These are phyloP conservation scores for Glossosoma conforme DNA, from an alignment of 1,140 invertebrate species.

Conservation along the genomic window DNA sequence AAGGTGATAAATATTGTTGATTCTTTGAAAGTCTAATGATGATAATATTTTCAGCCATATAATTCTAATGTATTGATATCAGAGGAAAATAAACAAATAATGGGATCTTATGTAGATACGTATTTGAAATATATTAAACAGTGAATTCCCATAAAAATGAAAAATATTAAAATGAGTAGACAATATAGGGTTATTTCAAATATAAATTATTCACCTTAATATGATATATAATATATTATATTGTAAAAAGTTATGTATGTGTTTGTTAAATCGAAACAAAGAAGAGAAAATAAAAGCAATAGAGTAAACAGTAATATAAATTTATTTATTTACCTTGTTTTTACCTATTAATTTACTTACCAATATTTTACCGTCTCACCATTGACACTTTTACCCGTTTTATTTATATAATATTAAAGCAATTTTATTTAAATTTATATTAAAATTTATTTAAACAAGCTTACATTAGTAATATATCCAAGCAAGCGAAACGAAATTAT, in stretches of 20 bases:
- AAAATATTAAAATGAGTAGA: constrained; percentile 25
- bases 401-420: too few relatives aligned
- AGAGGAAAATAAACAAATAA: constrained; percentile 1
- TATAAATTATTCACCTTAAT: constrained; percentile 18
- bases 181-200: constrained; percentile 29
- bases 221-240: constrained; percentile 22
- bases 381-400: too few relatives aligned
- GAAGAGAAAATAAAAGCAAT: constrained; percentile 29
- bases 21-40: constrained; percentile 9
- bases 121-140: constrained; percentile 1
- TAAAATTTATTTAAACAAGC: too few relatives aligned
- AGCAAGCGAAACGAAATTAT: too few relatives aligned
- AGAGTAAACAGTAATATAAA: constrained; percentile 20
- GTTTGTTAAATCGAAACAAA: constrained; percentile 30
- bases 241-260: constrained; percentile 30
- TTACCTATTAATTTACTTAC: too few relatives aligned
- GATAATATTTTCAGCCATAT: constrained; percentile 2
- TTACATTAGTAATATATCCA: too few relatives aligned
- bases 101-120: too few relatives aligned
- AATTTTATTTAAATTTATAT: too few relatives aligned
- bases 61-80: background rate
- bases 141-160: constrained; percentile 9
- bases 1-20: constrained; percentile 11
- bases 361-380: too few relatives aligned
- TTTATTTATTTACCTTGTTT: too few relatives aligned